Conservation (phyloP, 2,113 vertebrate species). For the Camarhynchus parvulus region DNA sequence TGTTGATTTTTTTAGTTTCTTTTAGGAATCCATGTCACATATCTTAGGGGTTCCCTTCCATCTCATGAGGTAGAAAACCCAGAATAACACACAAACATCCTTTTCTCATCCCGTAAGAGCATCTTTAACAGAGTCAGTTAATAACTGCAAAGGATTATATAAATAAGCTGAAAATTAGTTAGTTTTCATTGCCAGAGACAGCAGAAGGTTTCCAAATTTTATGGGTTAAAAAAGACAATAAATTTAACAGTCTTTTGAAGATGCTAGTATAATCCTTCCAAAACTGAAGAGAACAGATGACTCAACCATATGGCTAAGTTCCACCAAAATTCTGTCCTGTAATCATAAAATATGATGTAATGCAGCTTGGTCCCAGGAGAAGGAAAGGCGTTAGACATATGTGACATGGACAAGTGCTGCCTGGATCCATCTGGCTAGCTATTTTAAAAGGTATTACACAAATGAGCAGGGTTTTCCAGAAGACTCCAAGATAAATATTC, state of each 20-base stretch:
- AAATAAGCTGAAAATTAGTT: conserved; percentile 2
- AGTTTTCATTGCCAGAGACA: conserved; percentile 13
- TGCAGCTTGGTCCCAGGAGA: conserved; percentile 60
- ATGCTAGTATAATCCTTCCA: conserved; percentile 56
- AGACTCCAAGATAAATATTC: conserved; percentile 7
- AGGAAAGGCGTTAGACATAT: conserved; percentile 48
- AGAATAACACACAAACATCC: neutral
- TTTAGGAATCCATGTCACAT: neutral
- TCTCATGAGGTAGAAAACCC: neutral
- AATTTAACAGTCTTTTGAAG: conserved; percentile 62
- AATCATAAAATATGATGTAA: conserved; percentile 74
- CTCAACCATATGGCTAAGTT: conserved; percentile 69
- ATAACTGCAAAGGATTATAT: neutral
- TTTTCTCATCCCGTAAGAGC: neutral
- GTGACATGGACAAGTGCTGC: conserved; percentile 37
- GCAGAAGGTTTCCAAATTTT: conserved; percentile 32
- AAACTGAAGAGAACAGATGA: conserved; percentile 71
- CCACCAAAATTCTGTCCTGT: conserved; percentile 72
- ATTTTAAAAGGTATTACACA: conserved; percentile 38
- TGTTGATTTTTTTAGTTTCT: neutral
- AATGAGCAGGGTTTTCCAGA: conserved; percentile 4
- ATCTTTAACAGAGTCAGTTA: neutral
- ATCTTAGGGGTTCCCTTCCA: neutral
- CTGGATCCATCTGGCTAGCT: conserved; percentile 47
- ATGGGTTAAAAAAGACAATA: conserved; percentile 53